phyloP scores from a whole-genome alignment of 2,113 vertebrate genomes.

The Motacilla tschutschensis region DNA sequence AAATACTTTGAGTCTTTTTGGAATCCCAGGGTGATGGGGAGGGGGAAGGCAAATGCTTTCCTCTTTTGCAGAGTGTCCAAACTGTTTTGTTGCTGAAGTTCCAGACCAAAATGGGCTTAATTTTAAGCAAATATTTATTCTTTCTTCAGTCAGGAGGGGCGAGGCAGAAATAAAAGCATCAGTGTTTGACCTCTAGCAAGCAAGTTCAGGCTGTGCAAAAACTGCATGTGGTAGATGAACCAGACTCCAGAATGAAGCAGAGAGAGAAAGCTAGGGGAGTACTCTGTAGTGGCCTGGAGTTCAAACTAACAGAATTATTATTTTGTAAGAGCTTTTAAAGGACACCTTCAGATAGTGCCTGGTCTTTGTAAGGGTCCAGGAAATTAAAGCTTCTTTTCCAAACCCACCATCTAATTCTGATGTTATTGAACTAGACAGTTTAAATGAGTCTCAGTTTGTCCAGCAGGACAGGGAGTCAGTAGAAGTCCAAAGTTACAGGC shows the following conservation, averaged over 20 bases:
- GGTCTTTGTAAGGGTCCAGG: neutral
- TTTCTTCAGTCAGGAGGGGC: slow-evolving; percentile 40
- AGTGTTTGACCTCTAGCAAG: slow-evolving; percentile 49
- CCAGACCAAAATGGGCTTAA: slow-evolving; percentile 49
- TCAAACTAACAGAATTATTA: neutral
- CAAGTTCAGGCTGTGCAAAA: slow-evolving; percentile 42
- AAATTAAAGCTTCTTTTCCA: neutral
- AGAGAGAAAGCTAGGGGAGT: neutral
- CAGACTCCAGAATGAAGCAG: neutral
- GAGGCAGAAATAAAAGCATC: slow-evolving; percentile 57
- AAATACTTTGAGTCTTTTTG: slow-evolving; percentile 56
- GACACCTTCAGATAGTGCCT: neutral
- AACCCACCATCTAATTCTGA: neutral
- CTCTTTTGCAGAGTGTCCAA: slow-evolving; percentile 27
- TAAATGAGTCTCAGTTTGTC: neutral
- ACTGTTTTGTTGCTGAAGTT: slow-evolving; percentile 48
- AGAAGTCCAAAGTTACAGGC: neutral
- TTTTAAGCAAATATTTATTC: slow-evolving; percentile 65
- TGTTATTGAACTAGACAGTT: neutral
- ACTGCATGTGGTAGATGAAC: slow-evolving; percentile 1
- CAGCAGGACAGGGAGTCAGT: neutral
- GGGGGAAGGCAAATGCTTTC: slow-evolving; percentile 4
- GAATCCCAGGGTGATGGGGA: slow-evolving; percentile 9
- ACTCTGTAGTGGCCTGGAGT: neutral
- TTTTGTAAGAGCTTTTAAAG: neutral